Conservation (phyloP, 1,140 invertebrate genomes). For the Pseudomyrmex flavicornis region DNA sequence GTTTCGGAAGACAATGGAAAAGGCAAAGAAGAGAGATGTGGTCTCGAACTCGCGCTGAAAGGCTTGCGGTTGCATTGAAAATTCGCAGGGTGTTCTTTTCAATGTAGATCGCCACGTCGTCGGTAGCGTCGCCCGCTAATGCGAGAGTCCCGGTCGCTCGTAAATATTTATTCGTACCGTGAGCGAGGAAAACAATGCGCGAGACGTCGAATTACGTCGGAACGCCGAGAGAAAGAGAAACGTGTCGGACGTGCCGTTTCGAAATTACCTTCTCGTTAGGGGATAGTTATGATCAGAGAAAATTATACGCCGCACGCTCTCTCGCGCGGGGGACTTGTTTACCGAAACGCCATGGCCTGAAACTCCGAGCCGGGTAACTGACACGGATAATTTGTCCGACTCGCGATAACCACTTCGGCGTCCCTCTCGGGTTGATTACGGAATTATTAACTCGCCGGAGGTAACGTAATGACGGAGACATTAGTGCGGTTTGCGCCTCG, state of each 20-base stretch:
- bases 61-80: slow-evolving; percentile 16
- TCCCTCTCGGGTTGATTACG: slow-evolving; percentile 44
- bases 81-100: slow-evolving; percentile 51
- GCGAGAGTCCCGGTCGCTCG: slow-evolving; percentile 6
- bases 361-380: slow-evolving; percentile 10
- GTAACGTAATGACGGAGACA: slow-evolving; percentile 63
- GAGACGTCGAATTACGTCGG: slow-evolving; percentile 54
- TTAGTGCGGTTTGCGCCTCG: slow-evolving; percentile 49
- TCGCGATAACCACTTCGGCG: slow-evolving; percentile 25
- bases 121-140: slow-evolving; percentile 32
- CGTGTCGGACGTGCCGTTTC: slow-evolving; percentile 44
- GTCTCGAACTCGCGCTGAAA: neutral
- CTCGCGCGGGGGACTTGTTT: slow-evolving; percentile 30
- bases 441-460: slow-evolving; percentile 60
- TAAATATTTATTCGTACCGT: slow-evolving; percentile 66
- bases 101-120: slow-evolving; percentile 52
- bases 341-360: slow-evolving; percentile 24
- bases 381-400: slow-evolving; percentile 53
- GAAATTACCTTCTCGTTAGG: slow-evolving; percentile 66
- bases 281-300: slow-evolving; percentile 63
- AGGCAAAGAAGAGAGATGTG: neutral
- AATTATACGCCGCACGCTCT: slow-evolving; percentile 49
- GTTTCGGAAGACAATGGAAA: neutral
- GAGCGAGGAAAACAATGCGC: slow-evolving; percentile 62
- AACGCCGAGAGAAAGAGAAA: neutral